Evolutionary conservation across 2,113 vertebrate genomes (phyloP).

Genomic region (Haemorhous mexicanus): DNA sequence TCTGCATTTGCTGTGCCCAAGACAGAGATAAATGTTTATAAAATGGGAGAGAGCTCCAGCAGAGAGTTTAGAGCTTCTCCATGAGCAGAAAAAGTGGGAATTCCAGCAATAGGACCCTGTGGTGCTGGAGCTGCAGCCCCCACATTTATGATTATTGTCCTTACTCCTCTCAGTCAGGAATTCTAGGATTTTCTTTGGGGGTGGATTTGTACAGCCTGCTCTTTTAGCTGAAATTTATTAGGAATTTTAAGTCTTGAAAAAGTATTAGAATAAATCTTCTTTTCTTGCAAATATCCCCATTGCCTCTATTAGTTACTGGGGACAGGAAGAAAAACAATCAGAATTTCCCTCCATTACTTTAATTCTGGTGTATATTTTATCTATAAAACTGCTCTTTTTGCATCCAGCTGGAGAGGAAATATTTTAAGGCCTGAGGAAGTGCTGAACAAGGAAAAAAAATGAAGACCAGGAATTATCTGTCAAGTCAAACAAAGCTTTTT

Average conservation of each 20-base stretch:
- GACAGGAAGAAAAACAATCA: not conserved
- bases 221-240: not conserved
- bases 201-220: not conserved
- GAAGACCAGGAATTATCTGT: not conserved
- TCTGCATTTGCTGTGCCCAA: not conserved
- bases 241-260: not conserved
- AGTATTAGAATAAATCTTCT: not conserved
- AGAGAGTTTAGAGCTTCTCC: not conserved
- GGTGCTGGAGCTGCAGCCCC: not conserved
- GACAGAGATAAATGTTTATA: not conserved
- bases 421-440: not conserved
- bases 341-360: not conserved
- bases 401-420: not conserved
- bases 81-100: not conserved
- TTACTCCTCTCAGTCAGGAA: not conserved
- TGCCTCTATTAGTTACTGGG: not conserved
- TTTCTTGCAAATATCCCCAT: not conserved
- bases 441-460: not conserved
- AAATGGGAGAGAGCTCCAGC: rapidly evolving
- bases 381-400: not conserved
- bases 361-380: not conserved
- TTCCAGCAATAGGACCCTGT: not conserved
- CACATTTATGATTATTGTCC: not conserved
- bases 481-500: not conserved
- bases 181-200: not conserved